These are phyloP conservation scores for Leptoteleia sp. DNA, from an alignment of 1,140 invertebrate genomes.

Conservation along the genomic window DNA sequence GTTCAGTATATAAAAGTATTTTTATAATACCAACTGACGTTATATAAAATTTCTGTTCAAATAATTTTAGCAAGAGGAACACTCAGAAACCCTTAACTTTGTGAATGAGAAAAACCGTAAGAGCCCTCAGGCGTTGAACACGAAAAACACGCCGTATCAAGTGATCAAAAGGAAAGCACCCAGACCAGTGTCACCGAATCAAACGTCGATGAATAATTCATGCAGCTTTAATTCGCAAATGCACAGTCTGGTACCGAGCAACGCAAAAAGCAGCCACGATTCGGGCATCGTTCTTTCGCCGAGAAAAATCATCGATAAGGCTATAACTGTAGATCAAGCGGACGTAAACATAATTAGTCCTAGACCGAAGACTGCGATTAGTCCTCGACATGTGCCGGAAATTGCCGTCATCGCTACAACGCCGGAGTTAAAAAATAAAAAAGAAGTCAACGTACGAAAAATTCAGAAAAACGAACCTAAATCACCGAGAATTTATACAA, in stretches of 20 bases:
- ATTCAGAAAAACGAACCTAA: constrained; percentile 54
- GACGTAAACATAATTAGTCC: constrained; percentile 43
- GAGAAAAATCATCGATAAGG: constrained; percentile 26
- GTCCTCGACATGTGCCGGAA: constrained; percentile 60
- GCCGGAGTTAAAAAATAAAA: constrained; percentile 29
- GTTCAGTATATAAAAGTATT: too few species aligned
- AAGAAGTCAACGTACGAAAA: constrained; percentile 52
- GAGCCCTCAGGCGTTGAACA: constrained; percentile 3
- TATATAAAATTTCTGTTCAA: too few species aligned
- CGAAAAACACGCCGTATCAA: constrained; percentile 16
- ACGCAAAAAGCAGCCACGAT: constrained; percentile 4
- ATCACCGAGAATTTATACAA: constrained; percentile 56
- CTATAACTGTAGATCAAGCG: neutral
- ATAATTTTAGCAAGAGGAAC: constrained; percentile 2
- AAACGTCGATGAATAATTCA: constrained; percentile 15
- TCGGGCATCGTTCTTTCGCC: constrained; percentile 14
- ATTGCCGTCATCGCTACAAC: constrained; percentile 54
- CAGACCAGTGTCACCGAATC: constrained; percentile 23
- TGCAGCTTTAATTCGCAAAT: constrained; percentile 8
- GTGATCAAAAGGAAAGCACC: constrained; percentile 17
- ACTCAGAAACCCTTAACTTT: constrained; percentile 9
- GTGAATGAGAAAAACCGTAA: constrained; percentile 10
- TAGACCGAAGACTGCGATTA: constrained; percentile 52
- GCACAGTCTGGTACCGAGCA: constrained; percentile 5
- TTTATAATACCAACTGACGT: too few species aligned